These are phyloP conservation scores for Corythaeola cristata DNA, from an alignment of 2,113 vertebrate genomes.

Conservation along the genomic window DNA sequence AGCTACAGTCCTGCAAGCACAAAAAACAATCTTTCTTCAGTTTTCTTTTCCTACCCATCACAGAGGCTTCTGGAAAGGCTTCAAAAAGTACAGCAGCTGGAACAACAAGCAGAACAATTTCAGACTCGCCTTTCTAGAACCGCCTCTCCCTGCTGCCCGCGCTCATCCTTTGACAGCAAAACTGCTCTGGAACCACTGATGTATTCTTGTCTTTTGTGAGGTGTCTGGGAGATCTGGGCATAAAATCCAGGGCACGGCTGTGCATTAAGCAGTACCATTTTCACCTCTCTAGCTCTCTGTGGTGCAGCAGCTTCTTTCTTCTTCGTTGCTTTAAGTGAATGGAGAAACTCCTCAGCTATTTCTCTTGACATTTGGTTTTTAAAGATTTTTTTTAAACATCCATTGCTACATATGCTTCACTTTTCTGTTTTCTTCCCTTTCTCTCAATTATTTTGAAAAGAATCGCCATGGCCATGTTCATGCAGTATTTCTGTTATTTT, in stretches of 20 bases:
- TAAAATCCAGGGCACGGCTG: not conserved
- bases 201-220: not conserved
- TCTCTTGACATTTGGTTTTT: not conserved
- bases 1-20: not conserved
- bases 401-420: not conserved
- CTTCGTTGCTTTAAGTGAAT: not conserved
- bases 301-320: not conserved
- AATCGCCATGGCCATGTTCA: not conserved
- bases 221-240: not conserved
- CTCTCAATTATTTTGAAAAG: conserved; percentile 24
- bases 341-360: not conserved
- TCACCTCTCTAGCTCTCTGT: not conserved
- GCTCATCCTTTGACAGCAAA: not conserved
- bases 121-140: not conserved
- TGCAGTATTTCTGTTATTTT: not conserved
- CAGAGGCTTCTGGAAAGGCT: not conserved
- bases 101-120: not conserved
- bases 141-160: not conserved
- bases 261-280: not conserved
- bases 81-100: not conserved
- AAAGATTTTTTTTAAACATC: not conserved
- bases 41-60: not conserved
- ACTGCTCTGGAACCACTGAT: not conserved
- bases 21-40: not conserved
- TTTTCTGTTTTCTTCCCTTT: not conserved